Conservation (phyloP, 2,888 invertebrate genomes). For the Drosophila helvetica region DNA sequence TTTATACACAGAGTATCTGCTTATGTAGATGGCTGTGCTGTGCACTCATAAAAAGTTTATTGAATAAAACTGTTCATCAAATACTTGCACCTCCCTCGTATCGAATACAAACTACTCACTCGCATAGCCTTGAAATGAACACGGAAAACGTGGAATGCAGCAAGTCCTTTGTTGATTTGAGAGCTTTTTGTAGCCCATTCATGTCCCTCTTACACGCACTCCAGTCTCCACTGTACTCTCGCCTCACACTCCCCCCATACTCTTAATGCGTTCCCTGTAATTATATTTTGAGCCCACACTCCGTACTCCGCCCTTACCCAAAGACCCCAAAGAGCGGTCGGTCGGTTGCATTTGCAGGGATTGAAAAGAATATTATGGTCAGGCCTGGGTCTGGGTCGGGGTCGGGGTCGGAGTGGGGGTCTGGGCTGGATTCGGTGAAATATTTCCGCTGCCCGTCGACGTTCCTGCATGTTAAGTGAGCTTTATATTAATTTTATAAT, state of each 20-base stretch:
- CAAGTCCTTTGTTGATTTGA: neutral
- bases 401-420: neutral
- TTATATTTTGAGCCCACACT: conserved; percentile 18
- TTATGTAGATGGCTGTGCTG: neutral
- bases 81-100: neutral
- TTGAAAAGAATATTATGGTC: conserved; percentile 1
- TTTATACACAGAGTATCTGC: neutral
- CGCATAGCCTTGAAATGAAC: neutral
- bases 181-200: neutral
- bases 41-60: neutral
- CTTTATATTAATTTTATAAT: conserved; percentile 55
- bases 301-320: neutral
- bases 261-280: neutral
- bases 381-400: conserved; percentile 11
- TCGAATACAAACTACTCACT: neutral
- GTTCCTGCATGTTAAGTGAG: conserved; percentile 62
- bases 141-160: neutral
- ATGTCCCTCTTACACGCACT: neutral
- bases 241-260: neutral
- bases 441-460: conserved; percentile 52
- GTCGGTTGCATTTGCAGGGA: conserved; percentile 1
- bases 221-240: neutral
- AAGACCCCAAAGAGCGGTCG: neutral
- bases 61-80: neutral
- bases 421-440: conserved; percentile 42